Base-by-base conservation (phyloP, 2,888 invertebrate species). In the Leucoptera coffeella region DNA sequence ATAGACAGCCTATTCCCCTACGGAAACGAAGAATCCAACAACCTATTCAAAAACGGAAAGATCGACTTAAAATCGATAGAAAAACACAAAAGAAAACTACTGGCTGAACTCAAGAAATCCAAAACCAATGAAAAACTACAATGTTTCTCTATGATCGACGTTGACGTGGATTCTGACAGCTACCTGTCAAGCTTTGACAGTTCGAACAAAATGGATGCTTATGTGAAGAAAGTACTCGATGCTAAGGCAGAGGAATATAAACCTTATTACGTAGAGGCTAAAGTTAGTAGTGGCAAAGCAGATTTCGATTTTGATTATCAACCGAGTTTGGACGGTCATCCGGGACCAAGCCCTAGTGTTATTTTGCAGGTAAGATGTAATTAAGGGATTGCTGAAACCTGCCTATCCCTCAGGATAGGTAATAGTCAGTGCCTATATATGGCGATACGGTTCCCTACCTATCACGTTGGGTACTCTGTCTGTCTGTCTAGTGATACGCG, bases 331-430 rank as follows among this genome's bases (percentile, higher is more conserved):
- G 59, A 73, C 2, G 76, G 79, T 27, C 88, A 94, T 56, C 82
- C 88, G 1, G 95, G 95, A 2, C 96, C 96, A 0, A 92, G 91
- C 58, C 95, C 96, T 4, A 92, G 93, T 60, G 79, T 93, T 35
- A 85, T 94, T 32, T 56, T 94, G 7, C 96, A 97, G 74, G 78
- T 69, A 17, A 35, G 17, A 7, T 17, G 9, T 15, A 15, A n/a
- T n/a, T n/a, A n/a, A n/a, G n/a, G n/a, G n/a, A n/a, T n/a, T n/a
- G n/a, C n/a, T n/a, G n/a, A n/a, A n/a, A n/a, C n/a, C n/a, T n/a
- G n/a, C n/a, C n/a, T n/a, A n/a, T n/a, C n/a, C n/a, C n/a, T n/a
- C n/a, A n/a, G n/a, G n/a, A n/a, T n/a, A n/a, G n/a, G n/a, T n/a
- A n/a, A n/a, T n/a, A n/a, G n/a, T n/a, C n/a, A n/a, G n/a, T n/a